A percentile compares a stretch with the other conserved stretches of the same genome.
Evolutionary conservation across 2,888 invertebrate species (phyloP).

Genomic region (Polymixis lichenea): DNA sequence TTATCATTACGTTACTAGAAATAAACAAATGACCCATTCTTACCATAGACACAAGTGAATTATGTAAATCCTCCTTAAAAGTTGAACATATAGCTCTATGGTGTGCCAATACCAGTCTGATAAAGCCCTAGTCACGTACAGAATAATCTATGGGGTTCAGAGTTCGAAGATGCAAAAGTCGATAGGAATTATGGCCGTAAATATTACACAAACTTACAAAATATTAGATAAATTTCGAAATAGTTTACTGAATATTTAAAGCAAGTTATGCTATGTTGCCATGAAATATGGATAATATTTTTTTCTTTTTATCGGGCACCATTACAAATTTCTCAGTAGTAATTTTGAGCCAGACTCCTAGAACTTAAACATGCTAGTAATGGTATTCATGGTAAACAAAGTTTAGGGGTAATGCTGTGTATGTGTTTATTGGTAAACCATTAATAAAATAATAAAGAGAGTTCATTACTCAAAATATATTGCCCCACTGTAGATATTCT

Average conservation of each 20-base stretch:
- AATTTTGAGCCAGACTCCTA: not conserved
- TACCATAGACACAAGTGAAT: slow-evolving; percentile 3
- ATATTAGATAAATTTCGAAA: slow-evolving; percentile 7
- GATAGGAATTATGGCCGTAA: slow-evolving; percentile 32
- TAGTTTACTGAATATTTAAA: too few species aligned
- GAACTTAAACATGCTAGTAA: too few species aligned
- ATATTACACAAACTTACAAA: slow-evolving; percentile 33
- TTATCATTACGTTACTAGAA: slow-evolving; percentile 14
- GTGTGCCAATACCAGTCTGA: slow-evolving; percentile 30
- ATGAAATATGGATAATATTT: too few species aligned
- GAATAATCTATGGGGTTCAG: slow-evolving; percentile 63
- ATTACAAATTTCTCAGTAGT: not conserved
- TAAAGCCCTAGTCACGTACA: slow-evolving; percentile 49
- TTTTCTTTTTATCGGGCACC: not conserved
- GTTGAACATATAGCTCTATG: slow-evolving; percentile 11
- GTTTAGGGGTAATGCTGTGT: too few species aligned
- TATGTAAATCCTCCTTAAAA: slow-evolving; percentile 11
- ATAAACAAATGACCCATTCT: not conserved
- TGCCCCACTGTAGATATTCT: too few species aligned
- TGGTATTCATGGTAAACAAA: too few species aligned
- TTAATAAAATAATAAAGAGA: too few species aligned
- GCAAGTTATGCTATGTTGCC: not conserved
- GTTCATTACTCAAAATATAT: too few species aligned
- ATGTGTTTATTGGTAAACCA: too few species aligned
- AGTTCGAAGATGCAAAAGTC: slow-evolving; percentile 52